Conservation (phyloP, 2,888 invertebrate species). For the Geotrupes spiniger region DNA sequence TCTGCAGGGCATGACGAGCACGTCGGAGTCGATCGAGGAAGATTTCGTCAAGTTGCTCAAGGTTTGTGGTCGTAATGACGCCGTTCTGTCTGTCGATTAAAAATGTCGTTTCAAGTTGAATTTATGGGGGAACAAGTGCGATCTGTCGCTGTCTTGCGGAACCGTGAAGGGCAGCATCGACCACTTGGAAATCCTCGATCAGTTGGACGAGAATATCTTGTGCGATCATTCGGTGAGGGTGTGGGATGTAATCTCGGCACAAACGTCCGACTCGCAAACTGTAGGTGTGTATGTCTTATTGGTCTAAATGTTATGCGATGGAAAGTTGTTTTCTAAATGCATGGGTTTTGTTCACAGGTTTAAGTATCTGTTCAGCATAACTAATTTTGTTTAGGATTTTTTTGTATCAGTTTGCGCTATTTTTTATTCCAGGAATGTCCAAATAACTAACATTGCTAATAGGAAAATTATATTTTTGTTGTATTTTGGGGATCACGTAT, state of each 20-base stretch:
- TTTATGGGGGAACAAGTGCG: slow-evolving; percentile 95
- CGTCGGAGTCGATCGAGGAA: slow-evolving; percentile 47
- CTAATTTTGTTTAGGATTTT: no score
- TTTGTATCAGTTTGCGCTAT: no score
- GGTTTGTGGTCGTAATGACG: slow-evolving; percentile 44
- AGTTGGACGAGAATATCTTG: slow-evolving; percentile 59
- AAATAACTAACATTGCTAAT: no score
- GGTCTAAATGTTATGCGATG: background rate
- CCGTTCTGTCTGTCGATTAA: background rate
- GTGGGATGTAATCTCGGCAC: slow-evolving; percentile 49
- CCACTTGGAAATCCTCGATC: slow-evolving; percentile 56
- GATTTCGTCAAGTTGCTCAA: slow-evolving; percentile 60
- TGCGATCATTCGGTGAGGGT: slow-evolving; percentile 59
- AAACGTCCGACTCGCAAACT: slow-evolving; percentile 27
- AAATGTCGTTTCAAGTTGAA: slow-evolving; percentile 56
- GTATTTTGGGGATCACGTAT: no score
- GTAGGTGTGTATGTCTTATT: slow-evolving; percentile 24
- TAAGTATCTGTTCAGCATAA: no score
- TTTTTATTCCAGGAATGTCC: no score
- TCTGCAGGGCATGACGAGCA: slow-evolving; percentile 36
- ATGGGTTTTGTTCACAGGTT: no score
- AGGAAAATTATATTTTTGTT: no score
- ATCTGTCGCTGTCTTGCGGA: slow-evolving; percentile 82
- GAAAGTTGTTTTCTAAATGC: no score
- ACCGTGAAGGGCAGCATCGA: slow-evolving; percentile 58